phyloP scores from a whole-genome alignment of 2,888 invertebrate species.

The Apomyelois bistriatella region DNA sequence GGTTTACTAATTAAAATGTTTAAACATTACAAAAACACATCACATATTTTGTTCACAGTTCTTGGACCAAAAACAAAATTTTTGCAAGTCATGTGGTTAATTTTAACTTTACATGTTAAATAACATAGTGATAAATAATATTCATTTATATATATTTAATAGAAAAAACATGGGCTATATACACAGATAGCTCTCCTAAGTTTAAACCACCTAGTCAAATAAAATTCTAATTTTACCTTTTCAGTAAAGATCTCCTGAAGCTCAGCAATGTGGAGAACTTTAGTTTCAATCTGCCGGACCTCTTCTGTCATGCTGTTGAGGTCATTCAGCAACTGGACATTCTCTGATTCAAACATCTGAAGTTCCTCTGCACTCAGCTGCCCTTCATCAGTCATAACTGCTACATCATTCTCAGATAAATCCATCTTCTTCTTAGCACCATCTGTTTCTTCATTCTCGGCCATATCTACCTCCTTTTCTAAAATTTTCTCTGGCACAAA shows the following conservation, averaged over 20 bases:
- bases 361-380: constrained; percentile 91
- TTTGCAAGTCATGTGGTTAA: no score
- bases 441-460: constrained; percentile 41
- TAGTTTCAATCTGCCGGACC: constrained; percentile 92
- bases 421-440: constrained; percentile 50
- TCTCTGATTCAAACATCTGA: constrained; percentile 96
- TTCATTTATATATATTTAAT: no score
- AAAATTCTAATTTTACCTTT: constrained; percentile 85
- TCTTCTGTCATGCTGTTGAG: constrained; percentile 94
- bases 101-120: no score
- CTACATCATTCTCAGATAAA: constrained; percentile 67
- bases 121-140: no score
- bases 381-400: constrained; percentile 79
- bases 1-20: no score
- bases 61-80: no score
- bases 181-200: no score
- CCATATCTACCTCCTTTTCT: constrained; percentile 38
- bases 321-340: constrained; percentile 91
- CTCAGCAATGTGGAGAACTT: constrained; percentile 97
- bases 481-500: constrained; percentile 43
- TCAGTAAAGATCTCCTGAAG: constrained; percentile 98
- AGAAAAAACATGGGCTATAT: no score
- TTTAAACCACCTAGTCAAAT: no score
- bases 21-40: no score
- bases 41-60: no score